Conservation (phyloP, 2,113 vertebrate species). For the Montifringilla adamsi region DNA sequence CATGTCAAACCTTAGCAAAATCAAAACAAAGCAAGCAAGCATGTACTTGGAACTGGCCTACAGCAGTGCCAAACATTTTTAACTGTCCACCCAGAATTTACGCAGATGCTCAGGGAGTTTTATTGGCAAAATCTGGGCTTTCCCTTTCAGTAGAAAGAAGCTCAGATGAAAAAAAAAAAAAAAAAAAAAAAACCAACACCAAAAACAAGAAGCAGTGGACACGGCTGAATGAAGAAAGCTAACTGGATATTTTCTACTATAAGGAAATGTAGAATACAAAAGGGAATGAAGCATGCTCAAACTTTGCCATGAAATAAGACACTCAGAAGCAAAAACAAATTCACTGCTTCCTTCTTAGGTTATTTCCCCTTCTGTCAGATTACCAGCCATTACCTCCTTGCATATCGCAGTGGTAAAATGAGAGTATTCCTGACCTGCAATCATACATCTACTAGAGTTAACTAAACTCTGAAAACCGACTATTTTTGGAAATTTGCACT, state of each 20-base stretch:
- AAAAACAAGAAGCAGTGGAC: neutral
- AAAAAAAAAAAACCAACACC: neutral
- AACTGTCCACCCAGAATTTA: neutral
- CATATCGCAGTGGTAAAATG: neutral
- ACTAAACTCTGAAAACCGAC: neutral
- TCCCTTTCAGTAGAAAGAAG: neutral
- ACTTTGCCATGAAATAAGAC: neutral
- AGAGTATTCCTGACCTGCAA: neutral
- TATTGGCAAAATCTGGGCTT: neutral
- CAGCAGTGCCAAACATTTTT: neutral
- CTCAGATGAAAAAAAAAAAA: neutral
- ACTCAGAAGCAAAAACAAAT: neutral
- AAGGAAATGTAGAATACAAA: neutral
- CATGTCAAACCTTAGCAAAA: no score
- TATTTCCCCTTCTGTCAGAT: neutral
- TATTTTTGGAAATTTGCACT: neutral
- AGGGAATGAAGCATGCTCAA: neutral
- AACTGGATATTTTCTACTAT: neutral
- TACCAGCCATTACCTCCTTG: neutral
- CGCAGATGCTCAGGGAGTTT: neutral
- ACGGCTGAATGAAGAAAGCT: neutral
- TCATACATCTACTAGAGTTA: neutral
- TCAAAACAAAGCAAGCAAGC: no score
- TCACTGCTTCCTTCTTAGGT: neutral
- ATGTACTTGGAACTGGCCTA: no score